Conservation (phyloP, 64 coral and sea anemone species). For the Astreopora myriophthalma region DNA sequence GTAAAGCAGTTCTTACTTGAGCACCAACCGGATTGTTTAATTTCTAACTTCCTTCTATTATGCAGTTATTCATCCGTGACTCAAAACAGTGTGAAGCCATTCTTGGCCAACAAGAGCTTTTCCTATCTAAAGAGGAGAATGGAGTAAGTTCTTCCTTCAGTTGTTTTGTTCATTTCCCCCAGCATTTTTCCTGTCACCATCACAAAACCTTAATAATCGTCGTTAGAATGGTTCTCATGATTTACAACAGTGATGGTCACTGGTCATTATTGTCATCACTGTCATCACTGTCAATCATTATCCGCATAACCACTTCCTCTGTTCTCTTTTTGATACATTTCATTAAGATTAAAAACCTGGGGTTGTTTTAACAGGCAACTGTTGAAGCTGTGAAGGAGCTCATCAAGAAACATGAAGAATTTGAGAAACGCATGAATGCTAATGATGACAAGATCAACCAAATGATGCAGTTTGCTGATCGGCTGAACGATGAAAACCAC, state of each 20-base stretch:
- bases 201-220: too few relatives aligned
- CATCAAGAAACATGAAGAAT: constrained; percentile 97
- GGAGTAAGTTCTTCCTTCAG: constrained; percentile 61
- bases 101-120: constrained; percentile 93
- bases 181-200: neutral
- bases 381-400: constrained; percentile 93
- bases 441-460: constrained; percentile 98
- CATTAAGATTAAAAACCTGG: neutral
- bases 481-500: constrained; percentile 87
- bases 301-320: too few relatives aligned
- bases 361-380: constrained; percentile 63
- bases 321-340: too few relatives aligned
- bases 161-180: neutral
- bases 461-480: constrained; percentile 93
- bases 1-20: too few relatives aligned
- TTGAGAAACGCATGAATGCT: constrained; percentile 88
- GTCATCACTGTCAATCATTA: too few relatives aligned
- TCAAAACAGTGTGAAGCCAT: constrained; percentile 94
- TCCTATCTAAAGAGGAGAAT: constrained; percentile 98
- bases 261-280: too few relatives aligned
- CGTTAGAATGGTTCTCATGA: too few relatives aligned
- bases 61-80: constrained; percentile 90
- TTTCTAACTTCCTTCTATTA: neutral
- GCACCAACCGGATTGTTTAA: neutral
- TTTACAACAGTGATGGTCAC: too few relatives aligned